phyloP scores from a whole-genome alignment of 2,113 vertebrate species.

The Chroicocephalus ridibundus region DNA sequence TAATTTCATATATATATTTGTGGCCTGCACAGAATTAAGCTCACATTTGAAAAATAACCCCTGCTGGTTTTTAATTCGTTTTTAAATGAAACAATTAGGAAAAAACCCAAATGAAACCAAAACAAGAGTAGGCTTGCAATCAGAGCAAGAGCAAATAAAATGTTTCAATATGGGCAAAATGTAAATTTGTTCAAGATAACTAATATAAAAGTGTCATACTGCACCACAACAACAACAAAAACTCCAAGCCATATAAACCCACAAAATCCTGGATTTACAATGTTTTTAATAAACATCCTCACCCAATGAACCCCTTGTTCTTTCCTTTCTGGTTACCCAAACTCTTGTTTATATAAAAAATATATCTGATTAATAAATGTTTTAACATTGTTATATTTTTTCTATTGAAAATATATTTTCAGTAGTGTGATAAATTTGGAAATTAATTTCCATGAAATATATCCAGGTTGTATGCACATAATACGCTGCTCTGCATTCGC shows the following conservation, averaged over 20 bases:
- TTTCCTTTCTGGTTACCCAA: conserved; percentile 57
- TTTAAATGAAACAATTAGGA: not conserved
- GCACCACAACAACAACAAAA: not conserved
- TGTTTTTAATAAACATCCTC: not conserved
- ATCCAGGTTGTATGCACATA: conserved; percentile 29
- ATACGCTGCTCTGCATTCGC: conserved; percentile 27
- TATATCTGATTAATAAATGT: conserved; percentile 73
- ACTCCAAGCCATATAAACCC: not conserved
- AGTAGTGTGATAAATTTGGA: conserved; percentile 61
- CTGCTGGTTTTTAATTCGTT: not conserved
- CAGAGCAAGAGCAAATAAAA: not conserved
- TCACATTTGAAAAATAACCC: not conserved
- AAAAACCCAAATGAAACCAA: not conserved
- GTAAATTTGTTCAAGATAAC: not conserved
- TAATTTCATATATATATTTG: not conserved
- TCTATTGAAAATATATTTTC: conserved; percentile 72
- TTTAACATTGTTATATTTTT: conserved; percentile 52
- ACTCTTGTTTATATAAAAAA: conserved; percentile 74
- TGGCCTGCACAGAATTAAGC: not conserved
- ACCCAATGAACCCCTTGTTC: conserved; percentile 4
- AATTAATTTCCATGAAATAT: conserved; percentile 49
- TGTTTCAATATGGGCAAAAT: not conserved
- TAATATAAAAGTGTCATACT: not conserved
- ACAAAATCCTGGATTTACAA: conserved; percentile 19
- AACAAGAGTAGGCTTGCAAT: not conserved